Evolutionary conservation across 2,797 vertebrate species (phyloP).

Genomic region (Premnoplex brunnescens): DNA sequence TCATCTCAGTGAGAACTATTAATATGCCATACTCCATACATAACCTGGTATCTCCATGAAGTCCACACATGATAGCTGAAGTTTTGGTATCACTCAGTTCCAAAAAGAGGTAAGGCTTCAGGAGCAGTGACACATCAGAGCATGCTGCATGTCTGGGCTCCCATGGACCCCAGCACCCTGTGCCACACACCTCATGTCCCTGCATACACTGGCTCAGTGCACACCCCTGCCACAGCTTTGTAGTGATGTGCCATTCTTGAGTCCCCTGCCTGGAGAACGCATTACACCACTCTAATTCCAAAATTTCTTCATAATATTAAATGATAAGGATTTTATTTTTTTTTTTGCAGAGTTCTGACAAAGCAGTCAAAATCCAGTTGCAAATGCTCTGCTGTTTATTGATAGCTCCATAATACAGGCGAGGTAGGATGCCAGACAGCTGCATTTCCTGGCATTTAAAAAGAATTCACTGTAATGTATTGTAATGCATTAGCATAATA

Average conservation of each 20-base stretch:
- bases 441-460: conserved; percentile 80
- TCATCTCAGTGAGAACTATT: background rate
- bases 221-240: background rate
- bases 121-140: background rate
- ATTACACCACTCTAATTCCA: background rate
- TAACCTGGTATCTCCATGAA: background rate
- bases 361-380: conserved; percentile 68
- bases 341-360: conserved; percentile 22
- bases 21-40: background rate
- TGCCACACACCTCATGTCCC: fast-evolving
- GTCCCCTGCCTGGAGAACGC: background rate
- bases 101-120: background rate
- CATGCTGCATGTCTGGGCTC: fast-evolving
- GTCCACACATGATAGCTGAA: fast-evolving
- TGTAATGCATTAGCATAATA: conserved; percentile 89
- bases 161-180: background rate
- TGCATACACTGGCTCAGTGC: background rate
- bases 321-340: background rate
- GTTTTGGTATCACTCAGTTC: background rate
- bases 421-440: conserved; percentile 72
- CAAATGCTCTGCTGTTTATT: conserved; percentile 69
- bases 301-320: background rate
- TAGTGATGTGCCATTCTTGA: background rate
- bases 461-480: conserved; percentile 84
- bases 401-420: conserved; percentile 76